Evolutionary conservation across 2,888 invertebrate species (phyloP).

Genomic region (Dynastes tityus): DNA sequence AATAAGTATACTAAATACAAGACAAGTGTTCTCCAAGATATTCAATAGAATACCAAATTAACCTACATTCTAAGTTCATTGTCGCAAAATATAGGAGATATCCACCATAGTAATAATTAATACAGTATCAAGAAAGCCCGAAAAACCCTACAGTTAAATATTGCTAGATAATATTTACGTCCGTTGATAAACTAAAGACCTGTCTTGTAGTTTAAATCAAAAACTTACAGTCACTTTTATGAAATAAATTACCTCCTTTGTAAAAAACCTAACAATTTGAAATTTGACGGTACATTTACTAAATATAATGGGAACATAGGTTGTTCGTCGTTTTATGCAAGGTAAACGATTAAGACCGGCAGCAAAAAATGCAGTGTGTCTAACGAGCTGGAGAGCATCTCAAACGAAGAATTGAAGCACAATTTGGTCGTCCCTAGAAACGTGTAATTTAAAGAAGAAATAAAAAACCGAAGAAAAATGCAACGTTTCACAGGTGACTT

Average conservation of each 20-base stretch:
- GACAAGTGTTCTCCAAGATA: too few relatives aligned
- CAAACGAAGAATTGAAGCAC: conserved; percentile 5
- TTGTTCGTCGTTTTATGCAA: conserved; percentile 24
- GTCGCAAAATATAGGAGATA: too few relatives aligned
- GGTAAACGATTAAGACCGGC: conserved; percentile 23
- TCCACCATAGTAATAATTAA: too few relatives aligned
- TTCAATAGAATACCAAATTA: too few relatives aligned
- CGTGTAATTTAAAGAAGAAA: conserved; percentile 1
- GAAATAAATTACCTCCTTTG: conserved; percentile 24
- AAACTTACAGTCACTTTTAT: conserved; percentile 3
- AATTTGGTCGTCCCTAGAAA: conserved; percentile 15
- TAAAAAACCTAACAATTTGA: conserved; percentile 6
- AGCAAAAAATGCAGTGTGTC: conserved; percentile 32
- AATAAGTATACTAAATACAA: too few relatives aligned
- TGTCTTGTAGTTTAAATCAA: background rate
- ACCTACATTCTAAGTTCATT: too few relatives aligned
- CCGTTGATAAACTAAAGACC: too few relatives aligned
- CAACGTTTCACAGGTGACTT: background rate
- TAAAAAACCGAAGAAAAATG: background rate
- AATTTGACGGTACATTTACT: conserved; percentile 36
- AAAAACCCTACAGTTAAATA: too few relatives aligned
- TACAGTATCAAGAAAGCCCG: too few relatives aligned
- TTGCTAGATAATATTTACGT: too few relatives aligned
- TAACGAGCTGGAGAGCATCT: conserved; percentile 15
- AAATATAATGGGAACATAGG: conserved; percentile 4